Evolutionary conservation across 2,797 vertebrate species (phyloP).

Genomic region (Cryptoprocta ferox): DNA sequence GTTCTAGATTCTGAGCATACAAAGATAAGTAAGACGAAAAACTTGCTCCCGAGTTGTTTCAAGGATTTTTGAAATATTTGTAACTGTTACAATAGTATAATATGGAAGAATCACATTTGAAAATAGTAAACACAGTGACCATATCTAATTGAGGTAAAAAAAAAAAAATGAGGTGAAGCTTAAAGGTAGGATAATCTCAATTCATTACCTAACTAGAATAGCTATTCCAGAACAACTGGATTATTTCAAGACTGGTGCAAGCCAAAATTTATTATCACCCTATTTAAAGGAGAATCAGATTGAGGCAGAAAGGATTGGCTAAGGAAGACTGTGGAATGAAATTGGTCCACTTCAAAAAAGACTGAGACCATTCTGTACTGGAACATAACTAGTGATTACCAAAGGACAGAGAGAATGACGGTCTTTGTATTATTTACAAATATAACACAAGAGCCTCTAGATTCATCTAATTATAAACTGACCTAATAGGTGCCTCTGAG

Average conservation of each 20-base stretch:
- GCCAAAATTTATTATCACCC: background rate
- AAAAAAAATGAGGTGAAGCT: background rate
- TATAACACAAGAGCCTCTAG: background rate
- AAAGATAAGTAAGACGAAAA: background rate
- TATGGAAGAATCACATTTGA: background rate
- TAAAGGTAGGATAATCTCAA: background rate
- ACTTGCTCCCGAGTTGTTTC: background rate
- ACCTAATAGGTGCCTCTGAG: background rate
- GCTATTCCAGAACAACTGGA: background rate
- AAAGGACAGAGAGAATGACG: background rate
- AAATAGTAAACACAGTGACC: background rate
- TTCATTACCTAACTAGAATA: background rate
- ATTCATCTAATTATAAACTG: background rate
- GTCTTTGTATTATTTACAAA: background rate
- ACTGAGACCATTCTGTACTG: background rate
- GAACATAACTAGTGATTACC: background rate
- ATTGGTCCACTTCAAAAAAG: background rate
- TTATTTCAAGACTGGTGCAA: background rate
- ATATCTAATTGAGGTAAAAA: background rate
- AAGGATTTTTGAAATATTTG: background rate
- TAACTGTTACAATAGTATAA: background rate
- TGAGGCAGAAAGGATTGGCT: background rate
- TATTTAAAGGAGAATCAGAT: background rate
- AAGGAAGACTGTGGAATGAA: background rate
- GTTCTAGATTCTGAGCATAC: background rate